A percentile compares a stretch with the other conserved stretches of the same genome.
Conservation (phyloP, 2,888 invertebrate genomes). For the Rhagonycha lutea region DNA sequence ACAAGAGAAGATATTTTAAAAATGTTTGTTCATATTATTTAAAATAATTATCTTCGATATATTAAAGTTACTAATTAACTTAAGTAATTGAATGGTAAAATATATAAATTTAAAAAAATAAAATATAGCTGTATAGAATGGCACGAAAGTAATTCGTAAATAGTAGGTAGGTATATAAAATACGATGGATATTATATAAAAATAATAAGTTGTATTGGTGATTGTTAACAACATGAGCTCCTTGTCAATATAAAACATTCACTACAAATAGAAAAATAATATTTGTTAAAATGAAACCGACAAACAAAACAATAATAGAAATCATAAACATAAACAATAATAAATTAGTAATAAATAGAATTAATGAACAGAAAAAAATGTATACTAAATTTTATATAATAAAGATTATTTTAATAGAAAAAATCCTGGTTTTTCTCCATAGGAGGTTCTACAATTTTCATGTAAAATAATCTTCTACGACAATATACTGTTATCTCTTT, state of each 20-base stretch:
- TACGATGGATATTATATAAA: neutral
- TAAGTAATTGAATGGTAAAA: neutral
- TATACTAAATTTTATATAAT: slow-evolving; percentile 32
- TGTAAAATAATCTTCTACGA: slow-evolving; percentile 18
- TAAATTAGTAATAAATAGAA: slow-evolving; percentile 34
- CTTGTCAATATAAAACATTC: slow-evolving; percentile 15
- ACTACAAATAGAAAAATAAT: slow-evolving; percentile 7
- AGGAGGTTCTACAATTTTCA: slow-evolving; percentile 32
- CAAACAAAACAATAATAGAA: slow-evolving; percentile 19
- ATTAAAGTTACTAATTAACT: neutral
- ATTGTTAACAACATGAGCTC: slow-evolving; percentile 16
- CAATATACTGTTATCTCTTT: slow-evolving; percentile 17
- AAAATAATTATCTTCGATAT: neutral
- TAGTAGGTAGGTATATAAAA: too few species aligned
- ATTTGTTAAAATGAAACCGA: slow-evolving; percentile 13
- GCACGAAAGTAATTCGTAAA: neutral
- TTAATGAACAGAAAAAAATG: slow-evolving; percentile 34
- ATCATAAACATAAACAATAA: slow-evolving; percentile 26
- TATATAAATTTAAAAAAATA: neutral
- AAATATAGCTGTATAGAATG: neutral
- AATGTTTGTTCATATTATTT: neutral
- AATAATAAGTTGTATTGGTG: slow-evolving; percentile 5
- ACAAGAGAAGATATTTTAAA: neutral
- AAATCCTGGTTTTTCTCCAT: slow-evolving; percentile 33
- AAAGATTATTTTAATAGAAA: slow-evolving; percentile 36